Evolutionary conservation across 2,888 invertebrate genomes (phyloP).

Genomic region (Labia minor): DNA sequence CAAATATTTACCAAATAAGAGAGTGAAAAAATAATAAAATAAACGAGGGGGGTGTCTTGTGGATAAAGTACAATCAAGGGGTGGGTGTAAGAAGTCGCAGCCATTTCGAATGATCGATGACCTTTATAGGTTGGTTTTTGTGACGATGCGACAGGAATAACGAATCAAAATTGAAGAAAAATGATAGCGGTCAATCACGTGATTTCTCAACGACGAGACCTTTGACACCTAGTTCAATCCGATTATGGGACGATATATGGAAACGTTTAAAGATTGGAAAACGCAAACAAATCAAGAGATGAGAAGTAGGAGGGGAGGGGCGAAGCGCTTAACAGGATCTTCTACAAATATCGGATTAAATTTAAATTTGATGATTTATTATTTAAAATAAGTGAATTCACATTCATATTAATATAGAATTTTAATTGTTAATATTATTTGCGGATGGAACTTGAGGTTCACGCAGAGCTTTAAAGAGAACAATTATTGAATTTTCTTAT

Average conservation of each 20-base stretch:
- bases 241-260: not conserved
- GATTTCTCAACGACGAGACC: not conserved
- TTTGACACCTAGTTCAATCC: constrained; percentile 4
- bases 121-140: not conserved
- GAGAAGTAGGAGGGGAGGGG: too few relatives aligned
- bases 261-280: not conserved
- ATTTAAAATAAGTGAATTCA: too few relatives aligned
- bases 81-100: constrained; percentile 1
- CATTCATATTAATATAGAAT: too few relatives aligned
- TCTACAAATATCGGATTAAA: too few relatives aligned
- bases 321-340: too few relatives aligned
- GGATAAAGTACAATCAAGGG: not conserved
- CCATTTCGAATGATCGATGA: not conserved
- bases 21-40: constrained; percentile 3
- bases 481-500: too few relatives aligned
- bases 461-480: too few relatives aligned
- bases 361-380: too few relatives aligned
- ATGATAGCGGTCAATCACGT: constrained; percentile 7
- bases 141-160: not conserved
- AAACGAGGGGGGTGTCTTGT: not conserved
- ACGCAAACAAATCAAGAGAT: not conserved
- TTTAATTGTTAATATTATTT: too few relatives aligned
- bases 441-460: too few relatives aligned
- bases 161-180: not conserved
- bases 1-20: not conserved